These are phyloP conservation scores for Psilopsiagon aurifrons DNA, from an alignment of 2,113 vertebrate species.

Conservation along the genomic window DNA sequence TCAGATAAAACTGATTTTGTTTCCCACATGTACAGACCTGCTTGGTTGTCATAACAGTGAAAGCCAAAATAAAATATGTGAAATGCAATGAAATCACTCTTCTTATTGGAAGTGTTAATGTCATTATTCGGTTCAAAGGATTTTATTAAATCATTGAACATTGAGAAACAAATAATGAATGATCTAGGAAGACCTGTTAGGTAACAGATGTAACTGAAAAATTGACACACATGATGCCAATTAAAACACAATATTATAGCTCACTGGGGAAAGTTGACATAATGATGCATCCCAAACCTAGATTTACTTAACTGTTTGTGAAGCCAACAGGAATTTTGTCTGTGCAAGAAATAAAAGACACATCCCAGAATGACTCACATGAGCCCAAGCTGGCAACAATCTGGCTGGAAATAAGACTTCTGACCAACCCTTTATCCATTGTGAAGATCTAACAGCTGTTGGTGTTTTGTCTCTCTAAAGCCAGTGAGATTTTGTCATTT, in stretches of 20 bases:
- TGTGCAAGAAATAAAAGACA: neutral
- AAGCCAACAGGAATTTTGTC: neutral
- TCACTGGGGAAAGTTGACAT: neutral
- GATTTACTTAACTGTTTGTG: neutral
- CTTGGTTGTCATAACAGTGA: conserved; percentile 21
- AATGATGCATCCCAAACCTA: neutral
- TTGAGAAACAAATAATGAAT: neutral
- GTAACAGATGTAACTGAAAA: neutral
- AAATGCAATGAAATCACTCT: neutral
- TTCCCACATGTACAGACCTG: neutral
- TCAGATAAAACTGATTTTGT: conserved; percentile 35
- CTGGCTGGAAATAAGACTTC: neutral
- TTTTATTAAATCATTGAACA: conserved; percentile 23
- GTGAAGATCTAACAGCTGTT: neutral
- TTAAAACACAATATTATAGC: neutral
- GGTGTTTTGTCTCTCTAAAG: neutral
- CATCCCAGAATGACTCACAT: neutral
- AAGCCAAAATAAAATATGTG: conserved; percentile 29
- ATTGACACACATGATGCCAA: neutral
- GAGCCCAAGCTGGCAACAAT: neutral
- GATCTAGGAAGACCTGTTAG: neutral
- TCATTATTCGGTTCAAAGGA: neutral
- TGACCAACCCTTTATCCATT: neutral
- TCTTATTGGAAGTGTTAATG: neutral
- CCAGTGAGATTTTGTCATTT: neutral